Evolutionary conservation across 2,888 invertebrate species (phyloP).

Genomic region (Linnaemya vulpina): DNA sequence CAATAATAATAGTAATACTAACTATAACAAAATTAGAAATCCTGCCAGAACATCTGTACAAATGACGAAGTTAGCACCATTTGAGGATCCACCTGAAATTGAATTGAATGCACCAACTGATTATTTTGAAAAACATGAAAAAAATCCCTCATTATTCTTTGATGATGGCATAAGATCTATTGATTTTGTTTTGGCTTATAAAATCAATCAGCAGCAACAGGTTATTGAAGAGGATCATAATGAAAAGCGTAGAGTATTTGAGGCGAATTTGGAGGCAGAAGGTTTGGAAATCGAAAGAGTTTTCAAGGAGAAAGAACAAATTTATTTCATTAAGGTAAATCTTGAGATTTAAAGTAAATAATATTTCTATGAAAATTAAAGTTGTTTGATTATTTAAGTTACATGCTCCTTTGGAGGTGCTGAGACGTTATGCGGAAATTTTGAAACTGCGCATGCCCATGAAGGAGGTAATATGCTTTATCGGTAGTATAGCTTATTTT

Average conservation of each 20-base stretch:
- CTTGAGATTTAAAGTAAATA: constrained; percentile 15
- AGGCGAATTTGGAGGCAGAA: constrained; percentile 88
- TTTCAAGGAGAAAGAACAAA: constrained; percentile 86
- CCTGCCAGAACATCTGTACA: constrained; percentile 70
- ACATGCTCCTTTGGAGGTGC: constrained; percentile 92
- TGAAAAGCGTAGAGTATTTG: constrained; percentile 86
- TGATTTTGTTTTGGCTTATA: constrained; percentile 92
- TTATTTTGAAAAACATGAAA: constrained; percentile 74
- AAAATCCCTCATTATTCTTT: constrained; percentile 85
- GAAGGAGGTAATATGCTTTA: constrained; percentile 87
- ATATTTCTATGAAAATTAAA: background rate
- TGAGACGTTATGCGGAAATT: constrained; percentile 94
- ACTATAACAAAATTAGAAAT: constrained; percentile 47
- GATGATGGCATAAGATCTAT: constrained; percentile 88
- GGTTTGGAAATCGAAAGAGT: constrained; percentile 90
- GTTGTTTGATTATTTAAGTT: constrained; percentile 84
- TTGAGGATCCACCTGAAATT: constrained; percentile 49
- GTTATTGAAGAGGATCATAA: constrained; percentile 80
- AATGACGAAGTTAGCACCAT: constrained; percentile 75
- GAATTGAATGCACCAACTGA: constrained; percentile 74
- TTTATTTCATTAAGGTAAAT: constrained; percentile 90
- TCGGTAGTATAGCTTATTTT: too few species aligned
- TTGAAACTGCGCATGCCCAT: constrained; percentile 96
- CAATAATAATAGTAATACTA: constrained; percentile 68
- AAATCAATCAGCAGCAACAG: constrained; percentile 85